Evolutionary conservation across 2,113 vertebrate genomes (phyloP).

Genomic region (Smithornis capensis): DNA sequence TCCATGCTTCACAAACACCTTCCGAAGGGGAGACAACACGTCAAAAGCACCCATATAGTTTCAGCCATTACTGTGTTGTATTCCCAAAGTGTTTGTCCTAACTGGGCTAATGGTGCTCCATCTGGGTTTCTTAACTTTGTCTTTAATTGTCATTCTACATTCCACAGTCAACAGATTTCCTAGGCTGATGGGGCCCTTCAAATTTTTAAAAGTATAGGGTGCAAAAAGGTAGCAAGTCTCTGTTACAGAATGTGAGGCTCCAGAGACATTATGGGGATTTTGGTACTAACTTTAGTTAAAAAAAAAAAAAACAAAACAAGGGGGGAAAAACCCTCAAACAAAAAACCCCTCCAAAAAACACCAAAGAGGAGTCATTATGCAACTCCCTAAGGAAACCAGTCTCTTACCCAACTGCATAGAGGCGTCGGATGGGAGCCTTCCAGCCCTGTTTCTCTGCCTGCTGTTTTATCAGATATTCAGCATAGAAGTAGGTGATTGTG

Average conservation of each 20-base stretch:
- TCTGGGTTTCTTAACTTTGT: not conserved
- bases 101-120: not conserved
- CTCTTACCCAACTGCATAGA: slow-evolving; percentile 94
- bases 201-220: not conserved
- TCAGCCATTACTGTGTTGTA: not conserved
- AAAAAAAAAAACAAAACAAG: not conserved
- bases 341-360: not conserved
- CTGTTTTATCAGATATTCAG: slow-evolving; percentile 80
- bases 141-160: not conserved
- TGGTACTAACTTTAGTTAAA: not conserved
- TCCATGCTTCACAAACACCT: not conserved
- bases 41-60: not conserved
- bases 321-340: not conserved
- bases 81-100: not conserved
- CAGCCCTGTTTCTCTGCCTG: slow-evolving; percentile 87
- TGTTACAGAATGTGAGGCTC: not conserved
- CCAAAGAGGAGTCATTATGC: not conserved
- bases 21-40: not conserved
- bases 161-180: not conserved
- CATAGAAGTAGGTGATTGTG: slow-evolving; percentile 89
- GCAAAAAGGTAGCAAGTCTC: not conserved
- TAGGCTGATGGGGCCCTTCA: not conserved
- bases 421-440: slow-evolving; percentile 79
- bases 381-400: not conserved
- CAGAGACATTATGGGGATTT: not conserved